Percentiles rank a stretch among this genome's conserved stretches.
These are phyloP conservation scores for Magallana nippona DNA, from an alignment of 2,888 invertebrate species.

Conservation along the genomic window DNA sequence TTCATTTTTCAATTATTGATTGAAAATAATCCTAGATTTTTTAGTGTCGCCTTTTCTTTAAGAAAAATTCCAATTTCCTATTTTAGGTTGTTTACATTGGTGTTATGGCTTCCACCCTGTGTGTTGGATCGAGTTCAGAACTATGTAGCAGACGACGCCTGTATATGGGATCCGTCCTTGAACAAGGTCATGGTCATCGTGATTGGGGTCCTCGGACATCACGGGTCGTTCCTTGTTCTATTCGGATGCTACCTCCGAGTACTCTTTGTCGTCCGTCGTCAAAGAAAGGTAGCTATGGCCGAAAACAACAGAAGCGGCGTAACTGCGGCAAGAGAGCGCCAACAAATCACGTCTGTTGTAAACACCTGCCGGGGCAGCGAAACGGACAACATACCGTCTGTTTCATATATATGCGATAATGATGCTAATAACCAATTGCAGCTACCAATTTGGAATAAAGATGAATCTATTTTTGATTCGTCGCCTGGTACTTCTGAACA, in stretches of 20 bases:
- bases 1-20: too few relatives aligned
- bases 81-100: conserved; percentile 69
- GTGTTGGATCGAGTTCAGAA: conserved; percentile 69
- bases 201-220: conserved; percentile 75
- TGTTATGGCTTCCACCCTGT: conserved; percentile 74
- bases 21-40: too few relatives aligned
- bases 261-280: conserved; percentile 63
- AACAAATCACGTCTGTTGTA: background rate
- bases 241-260: conserved; percentile 71
- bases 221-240: conserved; percentile 70
- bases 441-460: background rate
- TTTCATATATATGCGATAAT: background rate
- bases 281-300: conserved; percentile 19
- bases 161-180: conserved; percentile 74
- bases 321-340: background rate
- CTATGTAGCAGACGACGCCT: conserved; percentile 60
- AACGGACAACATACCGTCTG: background rate
- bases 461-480: background rate
- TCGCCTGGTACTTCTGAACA: background rate
- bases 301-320: background rate
- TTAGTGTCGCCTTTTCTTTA: too few relatives aligned
- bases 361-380: background rate
- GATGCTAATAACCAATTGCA: background rate
- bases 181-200: conserved; percentile 74
- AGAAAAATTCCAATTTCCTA: background rate